Conservation (phyloP, 2,888 invertebrate species). For the Trachelus stipa region DNA sequence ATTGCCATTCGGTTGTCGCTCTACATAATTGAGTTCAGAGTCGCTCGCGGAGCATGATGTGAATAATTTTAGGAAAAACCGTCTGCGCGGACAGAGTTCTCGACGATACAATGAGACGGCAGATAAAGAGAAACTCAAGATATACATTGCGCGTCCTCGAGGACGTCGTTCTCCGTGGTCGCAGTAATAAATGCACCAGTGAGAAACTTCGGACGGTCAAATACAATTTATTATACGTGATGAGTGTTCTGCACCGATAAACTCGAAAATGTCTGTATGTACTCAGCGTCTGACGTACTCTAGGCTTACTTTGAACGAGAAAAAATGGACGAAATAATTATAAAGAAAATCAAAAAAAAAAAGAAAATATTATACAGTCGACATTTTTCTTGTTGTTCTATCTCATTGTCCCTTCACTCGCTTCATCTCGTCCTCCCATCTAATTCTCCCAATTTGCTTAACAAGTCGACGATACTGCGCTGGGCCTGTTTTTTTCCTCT, state of each 20-base stretch:
- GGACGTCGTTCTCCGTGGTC: background rate
- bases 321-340: background rate
- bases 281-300: background rate
- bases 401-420: background rate
- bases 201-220: background rate
- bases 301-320: background rate
- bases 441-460: background rate
- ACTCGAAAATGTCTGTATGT: background rate
- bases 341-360: no score
- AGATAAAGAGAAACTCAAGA: background rate
- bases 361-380: background rate
- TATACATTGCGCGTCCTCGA: background rate
- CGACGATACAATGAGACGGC: background rate
- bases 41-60: constrained; percentile 47
- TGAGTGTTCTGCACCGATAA: background rate
- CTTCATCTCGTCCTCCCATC: background rate
- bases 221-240: background rate
- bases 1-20: constrained; percentile 61
- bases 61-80: constrained; percentile 49
- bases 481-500: background rate
- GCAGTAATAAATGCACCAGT: background rate
- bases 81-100: background rate
- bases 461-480: background rate
- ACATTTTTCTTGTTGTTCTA: background rate
- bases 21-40: constrained; percentile 64